Evolutionary conservation across 2,797 vertebrate genomes (phyloP), one percentile per base, ranked within the genome.

Genomic region (Coluber constrictor): DNA sequence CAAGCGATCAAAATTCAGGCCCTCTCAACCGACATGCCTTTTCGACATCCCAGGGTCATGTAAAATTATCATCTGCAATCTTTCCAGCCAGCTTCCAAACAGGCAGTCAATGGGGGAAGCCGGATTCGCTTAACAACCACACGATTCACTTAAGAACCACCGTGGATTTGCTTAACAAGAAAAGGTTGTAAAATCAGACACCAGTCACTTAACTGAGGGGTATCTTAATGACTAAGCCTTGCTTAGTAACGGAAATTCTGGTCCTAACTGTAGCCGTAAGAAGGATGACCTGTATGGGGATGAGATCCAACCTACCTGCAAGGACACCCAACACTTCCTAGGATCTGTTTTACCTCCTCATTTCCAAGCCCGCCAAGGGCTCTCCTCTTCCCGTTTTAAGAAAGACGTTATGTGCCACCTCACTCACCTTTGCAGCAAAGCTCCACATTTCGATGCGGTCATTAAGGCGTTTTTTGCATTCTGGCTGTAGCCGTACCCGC

Each of bases 381-480:
- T 27, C 54, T 57, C 51, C 63, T 5, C 2, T 18, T n/a, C 54
- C 60, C 5, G 9, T 6, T 6, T 23, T 29, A 47, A 12, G 54
- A 23, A 56, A 27, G 25, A 37, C 51, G 56, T 10, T 7, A 23
- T 4, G 32, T 4, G 54, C 23, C 15, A 12, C 43, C 61, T 12
- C 3, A 0, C 0, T 95, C 96, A 99, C 99, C 98, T 99, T 99
- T 12, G 99, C 99, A 0, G 99, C 99, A 0, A 99, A 99, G 96
- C 98, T 99, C 99, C 99, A 99, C 99, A 99, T 99, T 88, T 99
- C 99, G 15, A 99, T 99, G 9, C 99, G 98, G 94, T 99, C 99
- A 90, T 99, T 99, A 90, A 99, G 98, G 92, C 99, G 98, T 96
- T 99, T 99, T 97, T 99, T 99, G 96, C 99, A 99, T 96, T 99